A percentile compares a stretch with the other conserved stretches of the same genome.
phyloP scores from a whole-genome alignment of 2,888 invertebrate genomes.

The Congeria kusceri region DNA sequence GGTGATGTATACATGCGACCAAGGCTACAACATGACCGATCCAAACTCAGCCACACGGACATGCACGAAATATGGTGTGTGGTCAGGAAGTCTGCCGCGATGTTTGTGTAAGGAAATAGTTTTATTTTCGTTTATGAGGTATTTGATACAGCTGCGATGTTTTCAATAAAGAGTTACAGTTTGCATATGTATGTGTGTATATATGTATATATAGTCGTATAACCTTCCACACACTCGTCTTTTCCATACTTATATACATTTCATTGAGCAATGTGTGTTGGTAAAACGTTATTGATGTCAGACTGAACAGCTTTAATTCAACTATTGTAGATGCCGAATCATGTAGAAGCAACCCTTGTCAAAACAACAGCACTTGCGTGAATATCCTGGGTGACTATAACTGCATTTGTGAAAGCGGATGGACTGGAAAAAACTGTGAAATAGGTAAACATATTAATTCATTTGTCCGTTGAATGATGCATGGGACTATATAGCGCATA shows the following conservation, averaged over 20 bases:
- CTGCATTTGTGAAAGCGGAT: conserved; percentile 27
- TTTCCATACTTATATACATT: too few relatives aligned
- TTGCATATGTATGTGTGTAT: too few relatives aligned
- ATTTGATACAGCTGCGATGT: too few relatives aligned
- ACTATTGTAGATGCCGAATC: conserved; percentile 29
- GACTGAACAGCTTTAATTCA: too few relatives aligned
- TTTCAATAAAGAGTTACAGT: too few relatives aligned
- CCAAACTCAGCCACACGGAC: not conserved
- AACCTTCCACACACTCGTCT: too few relatives aligned
- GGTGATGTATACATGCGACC: conserved; percentile 17
- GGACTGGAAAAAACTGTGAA: conserved; percentile 42
- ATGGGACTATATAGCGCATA: too few relatives aligned
- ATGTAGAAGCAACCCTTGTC: conserved; percentile 32
- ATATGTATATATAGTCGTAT: too few relatives aligned
- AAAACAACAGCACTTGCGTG: conserved; percentile 22
- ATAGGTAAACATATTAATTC: conserved; percentile 6
- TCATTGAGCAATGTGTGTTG: too few relatives aligned
- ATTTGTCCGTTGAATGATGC: too few relatives aligned
- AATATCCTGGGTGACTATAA: conserved; percentile 25
- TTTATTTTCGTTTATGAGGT: not conserved
- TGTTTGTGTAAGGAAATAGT: conserved; percentile 29
- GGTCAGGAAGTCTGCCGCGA: conserved; percentile 20
- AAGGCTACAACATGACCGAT: conserved; percentile 31
- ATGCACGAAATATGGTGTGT: conserved; percentile 25
- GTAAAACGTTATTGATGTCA: too few relatives aligned